These are phyloP conservation scores for Miopithecus talapoin DNA, from an alignment of 2,797 vertebrate species.

Conservation along the genomic window DNA sequence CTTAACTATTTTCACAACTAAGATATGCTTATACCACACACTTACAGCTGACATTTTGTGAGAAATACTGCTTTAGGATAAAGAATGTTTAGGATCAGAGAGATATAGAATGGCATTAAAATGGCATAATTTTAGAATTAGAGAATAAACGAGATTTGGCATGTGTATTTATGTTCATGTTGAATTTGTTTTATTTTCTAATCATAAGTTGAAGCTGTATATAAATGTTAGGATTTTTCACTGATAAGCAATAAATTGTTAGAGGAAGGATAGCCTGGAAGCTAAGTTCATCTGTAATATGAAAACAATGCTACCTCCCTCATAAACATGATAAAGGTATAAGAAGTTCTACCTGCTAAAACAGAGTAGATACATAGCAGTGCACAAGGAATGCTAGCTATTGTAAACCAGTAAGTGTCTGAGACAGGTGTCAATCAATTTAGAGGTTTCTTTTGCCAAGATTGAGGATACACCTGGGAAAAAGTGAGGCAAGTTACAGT, in stretches of 20 bases:
- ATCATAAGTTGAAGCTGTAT: background rate
- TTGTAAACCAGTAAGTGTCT: background rate
- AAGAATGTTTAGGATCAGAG: background rate
- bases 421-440: background rate
- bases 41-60: background rate
- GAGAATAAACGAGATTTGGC: background rate
- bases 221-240: background rate
- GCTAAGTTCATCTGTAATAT: background rate
- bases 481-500: background rate
- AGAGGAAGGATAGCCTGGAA: background rate
- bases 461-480: background rate
- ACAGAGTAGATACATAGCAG: accelerated
- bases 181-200: background rate
- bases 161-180: background rate
- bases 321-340: background rate
- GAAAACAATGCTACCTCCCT: background rate
- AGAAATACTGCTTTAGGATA: background rate
- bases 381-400: too few species aligned
- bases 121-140: background rate
- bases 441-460: background rate
- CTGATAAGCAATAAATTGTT: background rate
- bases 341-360: background rate
- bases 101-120: background rate
- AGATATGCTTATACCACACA: background rate
- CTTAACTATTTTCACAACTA: background rate